phyloP scores from a whole-genome alignment of 2,888 invertebrate species.

The Hirtodrosophila alboralis region DNA sequence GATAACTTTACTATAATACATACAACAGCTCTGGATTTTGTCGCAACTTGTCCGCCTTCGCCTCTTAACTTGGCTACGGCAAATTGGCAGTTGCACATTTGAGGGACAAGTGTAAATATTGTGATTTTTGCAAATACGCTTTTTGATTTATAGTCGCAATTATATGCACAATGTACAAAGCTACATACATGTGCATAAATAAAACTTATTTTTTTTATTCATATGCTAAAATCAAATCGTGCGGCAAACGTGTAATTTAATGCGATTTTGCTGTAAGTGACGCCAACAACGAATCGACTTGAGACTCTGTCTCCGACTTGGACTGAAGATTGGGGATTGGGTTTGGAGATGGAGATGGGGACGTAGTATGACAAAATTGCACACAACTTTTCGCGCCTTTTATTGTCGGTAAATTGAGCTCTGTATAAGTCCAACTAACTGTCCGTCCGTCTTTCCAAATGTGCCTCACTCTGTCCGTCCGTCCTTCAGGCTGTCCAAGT shows the following conservation, averaged over 20 bases:
- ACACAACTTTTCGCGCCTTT: conserved; percentile 48
- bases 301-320: conserved; percentile 17
- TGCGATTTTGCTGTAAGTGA: conserved; percentile 60
- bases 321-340: conserved; percentile 11
- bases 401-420: conserved; percentile 34
- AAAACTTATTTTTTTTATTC: conserved; percentile 24
- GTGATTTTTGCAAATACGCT: conserved; percentile 66
- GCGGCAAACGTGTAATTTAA: conserved; percentile 64
- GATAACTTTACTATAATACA: too few species aligned
- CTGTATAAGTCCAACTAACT: conserved; percentile 8
- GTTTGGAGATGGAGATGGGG: too few species aligned
- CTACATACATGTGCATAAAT: conserved; percentile 12
- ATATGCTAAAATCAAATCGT: conserved; percentile 52
- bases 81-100: conserved; percentile 44
- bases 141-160: conserved; percentile 78
- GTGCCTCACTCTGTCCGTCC: conserved; percentile 27
- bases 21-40: conserved; percentile 26
- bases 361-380: conserved; percentile 44
- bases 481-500: conserved; percentile 36
- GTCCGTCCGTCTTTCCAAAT: conserved; percentile 5
- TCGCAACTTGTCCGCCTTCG: conserved; percentile 46
- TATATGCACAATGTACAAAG: too few species aligned
- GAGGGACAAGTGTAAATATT: conserved; percentile 74
- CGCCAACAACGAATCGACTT: conserved; percentile 41
- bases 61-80: conserved; percentile 21